Evolutionary conservation across 2,888 invertebrate genomes (phyloP).

Genomic region (Conchocele bisecta): DNA sequence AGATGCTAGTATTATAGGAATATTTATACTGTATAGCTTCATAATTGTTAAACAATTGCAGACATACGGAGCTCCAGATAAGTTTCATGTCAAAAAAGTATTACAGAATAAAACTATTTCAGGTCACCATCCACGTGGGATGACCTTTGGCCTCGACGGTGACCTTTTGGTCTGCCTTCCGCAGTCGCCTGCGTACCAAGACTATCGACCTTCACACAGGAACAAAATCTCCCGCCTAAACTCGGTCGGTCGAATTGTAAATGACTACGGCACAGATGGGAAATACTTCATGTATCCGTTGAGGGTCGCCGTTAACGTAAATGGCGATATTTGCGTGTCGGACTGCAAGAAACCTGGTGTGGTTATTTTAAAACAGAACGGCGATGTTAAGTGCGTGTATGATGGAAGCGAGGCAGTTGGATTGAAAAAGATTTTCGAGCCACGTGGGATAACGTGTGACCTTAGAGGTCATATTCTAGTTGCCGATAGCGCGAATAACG

Average conservation of each 20-base stretch:
- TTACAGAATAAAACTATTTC: no score
- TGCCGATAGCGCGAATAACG: constrained; percentile 58
- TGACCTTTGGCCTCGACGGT: constrained; percentile 47
- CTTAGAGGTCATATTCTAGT: constrained; percentile 57
- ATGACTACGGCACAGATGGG: constrained; percentile 61
- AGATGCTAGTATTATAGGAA: no score
- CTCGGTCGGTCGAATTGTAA: constrained; percentile 40
- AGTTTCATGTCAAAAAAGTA: no score
- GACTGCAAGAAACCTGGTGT: constrained; percentile 63
- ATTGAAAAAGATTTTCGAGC: constrained; percentile 50
- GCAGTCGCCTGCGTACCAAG: constrained; percentile 64
- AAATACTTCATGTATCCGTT: constrained; percentile 63
- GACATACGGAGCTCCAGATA: no score
- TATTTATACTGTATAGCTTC: no score
- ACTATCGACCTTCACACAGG: constrained; percentile 58
- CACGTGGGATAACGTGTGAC: constrained; percentile 61
- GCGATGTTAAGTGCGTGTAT: constrained; percentile 56
- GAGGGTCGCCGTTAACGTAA: constrained; percentile 69
- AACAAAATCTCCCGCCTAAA: constrained; percentile 58
- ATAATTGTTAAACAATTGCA: no score
- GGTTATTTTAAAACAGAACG: constrained; percentile 56
- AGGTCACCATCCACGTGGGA: constrained; percentile 58
- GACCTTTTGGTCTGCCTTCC: constrained; percentile 58
- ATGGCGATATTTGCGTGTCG: constrained; percentile 67
- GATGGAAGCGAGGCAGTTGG: constrained; percentile 34